Evolutionary conservation across 2,113 vertebrate species (phyloP).

Genomic region (Poeciliopsis prolifica): DNA sequence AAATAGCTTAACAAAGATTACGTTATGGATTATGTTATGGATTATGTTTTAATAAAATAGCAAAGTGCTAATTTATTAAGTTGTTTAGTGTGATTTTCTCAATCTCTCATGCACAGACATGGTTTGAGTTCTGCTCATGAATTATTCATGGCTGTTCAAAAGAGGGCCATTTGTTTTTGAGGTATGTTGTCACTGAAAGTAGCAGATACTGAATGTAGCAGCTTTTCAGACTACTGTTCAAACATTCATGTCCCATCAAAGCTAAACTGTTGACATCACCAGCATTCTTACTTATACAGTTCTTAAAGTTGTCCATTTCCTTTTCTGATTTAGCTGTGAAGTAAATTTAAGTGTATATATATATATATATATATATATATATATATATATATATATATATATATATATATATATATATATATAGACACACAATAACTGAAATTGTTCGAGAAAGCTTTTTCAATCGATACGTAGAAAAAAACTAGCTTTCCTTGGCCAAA

Average conservation of each 20-base stretch:
- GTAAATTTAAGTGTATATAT: no score
- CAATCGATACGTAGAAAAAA: not conserved
- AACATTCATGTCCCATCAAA: no score
- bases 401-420: not conserved
- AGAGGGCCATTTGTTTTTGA: not conserved
- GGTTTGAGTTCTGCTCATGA: not conserved
- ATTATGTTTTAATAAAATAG: not conserved
- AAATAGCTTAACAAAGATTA: not conserved
- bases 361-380: not conserved
- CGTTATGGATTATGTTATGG: not conserved
- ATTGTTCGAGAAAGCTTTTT: not conserved
- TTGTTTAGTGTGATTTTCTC: not conserved
- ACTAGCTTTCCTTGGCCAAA: conserved; percentile 25
- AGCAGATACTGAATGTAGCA: not conserved
- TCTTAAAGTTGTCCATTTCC: no score
- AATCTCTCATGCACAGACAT: not conserved
- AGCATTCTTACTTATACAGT: no score
- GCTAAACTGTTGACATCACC: no score
- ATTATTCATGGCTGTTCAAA: not conserved
- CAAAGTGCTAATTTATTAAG: not conserved
- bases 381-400: not conserved
- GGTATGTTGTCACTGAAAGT: not conserved
- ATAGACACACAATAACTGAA: no score
- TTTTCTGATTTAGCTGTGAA: no score
- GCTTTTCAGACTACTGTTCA: no score